These are phyloP conservation scores for Paramuricea clavata DNA, from an alignment of 92 coral and sea anemone genomes.

Conservation along the genomic window DNA sequence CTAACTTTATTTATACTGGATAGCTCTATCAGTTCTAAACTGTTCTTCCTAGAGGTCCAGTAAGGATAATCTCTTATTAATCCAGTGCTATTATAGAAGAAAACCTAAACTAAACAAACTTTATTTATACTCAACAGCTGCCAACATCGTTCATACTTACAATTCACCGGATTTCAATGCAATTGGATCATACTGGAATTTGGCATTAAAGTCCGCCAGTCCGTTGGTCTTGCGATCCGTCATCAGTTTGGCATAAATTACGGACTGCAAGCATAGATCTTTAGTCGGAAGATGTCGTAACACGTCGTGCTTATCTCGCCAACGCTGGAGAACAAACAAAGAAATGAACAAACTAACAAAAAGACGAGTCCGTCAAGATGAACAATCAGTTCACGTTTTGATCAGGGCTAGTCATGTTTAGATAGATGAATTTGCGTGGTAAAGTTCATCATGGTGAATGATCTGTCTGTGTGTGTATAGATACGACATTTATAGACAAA, in stretches of 20 bases:
- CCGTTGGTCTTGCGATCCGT: conserved; percentile 86
- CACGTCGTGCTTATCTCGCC: conserved; percentile 85
- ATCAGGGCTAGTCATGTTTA: too few species aligned
- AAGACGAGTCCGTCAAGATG: too few species aligned
- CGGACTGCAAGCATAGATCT: conserved; percentile 77
- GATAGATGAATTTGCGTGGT: too few species aligned
- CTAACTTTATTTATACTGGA: background rate
- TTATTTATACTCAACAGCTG: background rate
- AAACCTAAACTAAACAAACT: background rate
- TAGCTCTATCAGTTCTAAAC: background rate
- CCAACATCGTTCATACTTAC: conserved; percentile 49
- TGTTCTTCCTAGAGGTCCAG: background rate
- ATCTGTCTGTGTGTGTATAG: too few species aligned
- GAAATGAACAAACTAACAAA: too few species aligned
- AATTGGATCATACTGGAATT: conserved; percentile 81
- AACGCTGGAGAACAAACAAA: conserved; percentile 75
- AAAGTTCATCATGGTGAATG: too few species aligned
- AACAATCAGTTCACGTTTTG: too few species aligned
- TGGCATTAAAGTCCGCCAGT: conserved; percentile 77
- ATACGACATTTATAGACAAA: too few species aligned
- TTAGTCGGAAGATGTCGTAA: conserved; percentile 86
- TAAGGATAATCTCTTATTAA: background rate
- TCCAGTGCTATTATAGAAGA: background rate
- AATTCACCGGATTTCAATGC: conserved; percentile 80
- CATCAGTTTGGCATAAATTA: conserved; percentile 80